These are phyloP conservation scores for Hemaris fuciformis DNA, from an alignment of 2,888 invertebrate genomes.

Conservation along the genomic window DNA sequence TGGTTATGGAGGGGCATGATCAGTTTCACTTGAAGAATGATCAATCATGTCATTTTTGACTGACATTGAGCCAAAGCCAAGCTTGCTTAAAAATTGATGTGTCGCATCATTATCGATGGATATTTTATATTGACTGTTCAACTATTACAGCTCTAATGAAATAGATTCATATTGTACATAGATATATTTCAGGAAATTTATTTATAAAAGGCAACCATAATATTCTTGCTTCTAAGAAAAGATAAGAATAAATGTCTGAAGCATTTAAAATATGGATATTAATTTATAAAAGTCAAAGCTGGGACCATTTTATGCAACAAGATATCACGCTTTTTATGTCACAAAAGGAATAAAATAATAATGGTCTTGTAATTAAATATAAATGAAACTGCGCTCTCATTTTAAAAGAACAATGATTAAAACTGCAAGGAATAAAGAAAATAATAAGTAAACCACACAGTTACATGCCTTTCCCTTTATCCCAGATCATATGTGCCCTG, in stretches of 20 bases:
- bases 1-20: slow-evolving; percentile 11
- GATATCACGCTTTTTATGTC: not conserved
- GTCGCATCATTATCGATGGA: not conserved
- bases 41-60: slow-evolving; percentile 1
- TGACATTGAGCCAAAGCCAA: not conserved
- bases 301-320: not conserved
- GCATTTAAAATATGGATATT: not conserved
- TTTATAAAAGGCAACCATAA: not conserved
- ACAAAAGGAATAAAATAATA: not conserved
- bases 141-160: not conserved
- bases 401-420: too few relatives aligned
- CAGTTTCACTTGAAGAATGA: not conserved
- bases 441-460: too few relatives aligned
- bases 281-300: not conserved
- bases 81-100: not conserved
- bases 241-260: not conserved
- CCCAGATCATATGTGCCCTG: too few relatives aligned
- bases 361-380: not conserved
- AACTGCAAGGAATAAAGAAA: too few relatives aligned
- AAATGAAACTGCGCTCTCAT: too few relatives aligned
- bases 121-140: not conserved
- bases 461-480: too few relatives aligned
- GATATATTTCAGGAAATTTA: not conserved
- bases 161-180: too few relatives aligned
- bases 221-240: not conserved